Evolutionary conservation across 1,140 invertebrate species (phyloP).

Genomic region (Drosophila pruinosa): DNA sequence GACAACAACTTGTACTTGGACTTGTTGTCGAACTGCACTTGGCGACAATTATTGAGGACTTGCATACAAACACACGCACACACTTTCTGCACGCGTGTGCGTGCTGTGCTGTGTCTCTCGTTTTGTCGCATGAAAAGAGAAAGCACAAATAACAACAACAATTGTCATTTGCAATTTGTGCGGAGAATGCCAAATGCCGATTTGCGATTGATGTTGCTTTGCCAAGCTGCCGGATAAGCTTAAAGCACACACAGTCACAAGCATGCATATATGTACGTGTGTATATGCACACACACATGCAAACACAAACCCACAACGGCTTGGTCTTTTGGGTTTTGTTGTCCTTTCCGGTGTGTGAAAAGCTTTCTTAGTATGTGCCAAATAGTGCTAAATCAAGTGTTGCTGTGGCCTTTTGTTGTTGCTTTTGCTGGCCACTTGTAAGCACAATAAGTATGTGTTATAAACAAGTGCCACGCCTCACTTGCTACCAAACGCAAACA

Average conservation of each 20-base stretch:
- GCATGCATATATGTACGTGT: too few species aligned
- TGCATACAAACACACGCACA: neutral
- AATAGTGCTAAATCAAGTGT: conserved; percentile 17
- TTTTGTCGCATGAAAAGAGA: conserved; percentile 44
- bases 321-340: neutral
- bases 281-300: neutral
- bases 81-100: neutral
- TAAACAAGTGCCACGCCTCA: conserved; percentile 37
- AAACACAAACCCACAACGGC: neutral
- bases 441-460: conserved; percentile 16
- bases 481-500: neutral
- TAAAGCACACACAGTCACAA: neutral
- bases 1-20: conserved; percentile 15
- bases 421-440: conserved; percentile 25
- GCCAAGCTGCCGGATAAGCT: conserved; percentile 23
- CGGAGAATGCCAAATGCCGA: conserved; percentile 38
- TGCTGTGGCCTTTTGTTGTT: neutral
- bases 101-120: too few species aligned
- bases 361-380: neutral
- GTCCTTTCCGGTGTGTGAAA: conserved; percentile 17
- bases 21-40: conserved; percentile 30
- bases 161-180: conserved; percentile 29
- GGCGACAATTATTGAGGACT: conserved; percentile 52
- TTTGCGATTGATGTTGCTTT: conserved; percentile 17
- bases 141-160: conserved; percentile 29